Evolutionary conservation across 1,140 invertebrate genomes (phyloP).

Genomic region (Onthophagus taurus): DNA sequence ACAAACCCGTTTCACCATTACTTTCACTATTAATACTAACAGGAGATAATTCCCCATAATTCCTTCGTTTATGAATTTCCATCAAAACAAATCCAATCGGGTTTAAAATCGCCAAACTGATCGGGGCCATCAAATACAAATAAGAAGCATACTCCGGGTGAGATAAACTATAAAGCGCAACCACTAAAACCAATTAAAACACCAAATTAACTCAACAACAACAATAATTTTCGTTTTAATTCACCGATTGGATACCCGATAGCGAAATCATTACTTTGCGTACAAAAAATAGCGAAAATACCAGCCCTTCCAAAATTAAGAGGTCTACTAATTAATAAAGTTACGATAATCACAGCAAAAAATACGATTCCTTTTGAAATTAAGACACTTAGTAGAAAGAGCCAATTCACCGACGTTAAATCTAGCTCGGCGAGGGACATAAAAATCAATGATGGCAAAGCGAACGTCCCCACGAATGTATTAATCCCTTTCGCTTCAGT

Average conservation of each 20-base stretch:
- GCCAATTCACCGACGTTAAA: slow-evolving; percentile 80
- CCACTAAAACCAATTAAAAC: slow-evolving; percentile 60
- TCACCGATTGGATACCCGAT: slow-evolving; percentile 92
- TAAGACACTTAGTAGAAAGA: slow-evolving; percentile 75
- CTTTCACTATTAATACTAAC: slow-evolving; percentile 7
- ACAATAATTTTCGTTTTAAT: slow-evolving; percentile 28
- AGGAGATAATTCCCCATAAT: slow-evolving; percentile 14
- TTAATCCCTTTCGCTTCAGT: slow-evolving; percentile 84
- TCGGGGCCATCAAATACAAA: slow-evolving; percentile 88
- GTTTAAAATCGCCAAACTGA: slow-evolving; percentile 87
- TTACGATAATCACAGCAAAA: slow-evolving; percentile 68
- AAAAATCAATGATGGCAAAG: slow-evolving; percentile 86
- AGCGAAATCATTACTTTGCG: slow-evolving; percentile 97
- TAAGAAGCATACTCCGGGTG: slow-evolving; percentile 88
- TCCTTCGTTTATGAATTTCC: slow-evolving; percentile 66
- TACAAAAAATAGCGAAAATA: slow-evolving; percentile 89
- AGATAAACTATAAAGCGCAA: slow-evolving; percentile 60
- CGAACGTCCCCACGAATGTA: slow-evolving; percentile 88
- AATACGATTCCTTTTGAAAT: slow-evolving; percentile 83
- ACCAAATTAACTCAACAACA: no score
- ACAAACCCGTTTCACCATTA: slow-evolving; percentile 13
- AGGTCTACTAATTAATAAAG: slow-evolving; percentile 68
- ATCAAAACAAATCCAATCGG: slow-evolving; percentile 85
- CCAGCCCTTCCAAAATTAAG: slow-evolving; percentile 76
- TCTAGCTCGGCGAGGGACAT: slow-evolving; percentile 78